Evolutionary conservation across 2,113 vertebrate species (phyloP), one percentile per base, ranked within the genome.

Genomic region (Orientallactaga bullata): DNA sequence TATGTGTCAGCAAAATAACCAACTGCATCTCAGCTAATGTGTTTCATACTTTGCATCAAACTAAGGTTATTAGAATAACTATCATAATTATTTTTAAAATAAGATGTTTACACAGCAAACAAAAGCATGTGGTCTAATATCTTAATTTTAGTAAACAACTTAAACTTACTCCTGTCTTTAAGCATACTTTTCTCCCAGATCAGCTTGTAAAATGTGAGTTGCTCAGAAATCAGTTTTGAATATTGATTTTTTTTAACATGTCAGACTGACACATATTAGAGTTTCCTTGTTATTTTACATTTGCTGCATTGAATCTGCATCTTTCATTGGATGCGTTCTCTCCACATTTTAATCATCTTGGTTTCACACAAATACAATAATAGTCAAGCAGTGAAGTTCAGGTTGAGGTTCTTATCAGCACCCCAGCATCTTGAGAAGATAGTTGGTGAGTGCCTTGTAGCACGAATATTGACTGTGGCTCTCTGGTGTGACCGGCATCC

Each of bases 11-110:
- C n/a, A 66, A 78, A 72, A 77, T 20, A 4, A 26, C 7, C 16
- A 79, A 5, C 8, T 42, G 3, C 17, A 3, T 0, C 10, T 24
- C 68, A 73, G 11, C 1, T 32, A 51, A 20, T 15, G 1, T 47
- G 26, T n/a, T 71, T 61, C 24, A 58, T 15, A 7, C 35, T 51
- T 61, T 69, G 16, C 13, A 3, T 68, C 63, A 23, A 21, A n/a
- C 26, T 21, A 2, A 42, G 2, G 30, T 68, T 61, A 61, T 78
- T 65, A 79, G 11, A 60, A 4, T 21, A 58, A 37, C 71, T 28
- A 3, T 32, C 42, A 30, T 79, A 42, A 21, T 47, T 63, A 42
- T 82, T 81, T 26, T 81, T 8, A 82, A 10, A 39, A 35, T 11
- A 32, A 55, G 77, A 55, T 30, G 37, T 63, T 73, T 55, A 55